A percentile compares a stretch with the other conserved stretches of the same genome.
Conservation (phyloP, 2,113 vertebrate genomes). For the Pandion haliaetus region DNA sequence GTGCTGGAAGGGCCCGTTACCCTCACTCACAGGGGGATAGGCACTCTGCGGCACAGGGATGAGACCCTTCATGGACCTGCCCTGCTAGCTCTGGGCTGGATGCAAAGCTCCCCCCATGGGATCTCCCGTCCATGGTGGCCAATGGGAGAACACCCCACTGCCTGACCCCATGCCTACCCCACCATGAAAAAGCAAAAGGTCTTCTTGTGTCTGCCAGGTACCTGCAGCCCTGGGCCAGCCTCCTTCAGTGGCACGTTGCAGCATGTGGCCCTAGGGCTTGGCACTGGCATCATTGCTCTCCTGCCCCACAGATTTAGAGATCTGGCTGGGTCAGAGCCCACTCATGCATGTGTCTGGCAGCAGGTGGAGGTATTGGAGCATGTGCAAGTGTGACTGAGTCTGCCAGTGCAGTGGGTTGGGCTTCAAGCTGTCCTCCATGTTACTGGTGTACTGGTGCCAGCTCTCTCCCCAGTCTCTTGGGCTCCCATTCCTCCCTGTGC, state of each 20-base stretch:
- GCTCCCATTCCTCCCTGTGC: background rate
- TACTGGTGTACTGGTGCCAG: rapidly evolving
- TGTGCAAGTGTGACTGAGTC: rapidly evolving
- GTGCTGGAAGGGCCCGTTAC: background rate
- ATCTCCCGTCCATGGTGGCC: background rate
- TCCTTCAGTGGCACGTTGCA: background rate
- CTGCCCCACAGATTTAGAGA: background rate
- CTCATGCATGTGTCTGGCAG: background rate
- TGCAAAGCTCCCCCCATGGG: background rate
- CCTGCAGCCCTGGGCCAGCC: background rate
- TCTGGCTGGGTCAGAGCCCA: background rate
- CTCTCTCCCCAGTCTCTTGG: background rate
- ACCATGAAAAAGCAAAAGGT: background rate
- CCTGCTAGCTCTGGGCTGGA: background rate
- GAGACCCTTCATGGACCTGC: background rate
- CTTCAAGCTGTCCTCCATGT: rapidly evolving
- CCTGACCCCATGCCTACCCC: background rate
- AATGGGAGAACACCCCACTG: background rate
- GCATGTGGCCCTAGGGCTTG: background rate
- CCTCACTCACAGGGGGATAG: rapidly evolving
- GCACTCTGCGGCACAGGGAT: rapidly evolving
- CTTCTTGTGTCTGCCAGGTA: background rate
- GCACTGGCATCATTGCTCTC: background rate
- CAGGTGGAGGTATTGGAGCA: background rate
- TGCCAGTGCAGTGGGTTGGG: background rate